Percentiles rank a stretch among this genome's conserved stretches.
These are phyloP conservation scores for Scotopteryx bipunctaria DNA, from an alignment of 2,888 invertebrate species.

Conservation along the genomic window DNA sequence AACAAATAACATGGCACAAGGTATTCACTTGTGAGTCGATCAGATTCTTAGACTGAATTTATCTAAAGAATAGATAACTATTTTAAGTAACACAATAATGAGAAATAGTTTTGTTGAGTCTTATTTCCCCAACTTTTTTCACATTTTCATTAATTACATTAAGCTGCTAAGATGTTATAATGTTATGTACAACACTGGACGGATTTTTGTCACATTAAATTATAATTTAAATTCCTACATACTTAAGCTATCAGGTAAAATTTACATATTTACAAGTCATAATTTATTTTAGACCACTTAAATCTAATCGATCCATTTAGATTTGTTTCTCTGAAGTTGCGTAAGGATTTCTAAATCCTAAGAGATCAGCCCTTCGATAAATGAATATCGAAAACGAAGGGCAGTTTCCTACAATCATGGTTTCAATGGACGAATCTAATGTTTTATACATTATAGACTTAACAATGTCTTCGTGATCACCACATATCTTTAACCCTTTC, in stretches of 20 bases:
- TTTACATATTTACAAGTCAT: slow-evolving; percentile 73
- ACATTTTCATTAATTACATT: background rate
- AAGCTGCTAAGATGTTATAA: slow-evolving; percentile 39
- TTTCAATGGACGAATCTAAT: slow-evolving; percentile 1
- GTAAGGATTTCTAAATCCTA: slow-evolving; percentile 13
- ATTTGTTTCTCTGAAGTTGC: slow-evolving; percentile 1
- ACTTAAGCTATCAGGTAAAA: slow-evolving; percentile 46
- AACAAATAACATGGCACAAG: slow-evolving; percentile 69
- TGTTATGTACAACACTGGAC: slow-evolving; percentile 73
- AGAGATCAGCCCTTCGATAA: slow-evolving; percentile 22
- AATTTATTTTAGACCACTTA: slow-evolving; percentile 15
- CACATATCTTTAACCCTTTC: slow-evolving; percentile 84
- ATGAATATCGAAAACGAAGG: background rate
- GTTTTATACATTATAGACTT: background rate
- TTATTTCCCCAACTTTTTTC: no score
- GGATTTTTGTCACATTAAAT: slow-evolving; percentile 47
- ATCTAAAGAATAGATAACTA: slow-evolving; percentile 17
- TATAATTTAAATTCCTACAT: slow-evolving; percentile 43
- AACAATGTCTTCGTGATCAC: slow-evolving; percentile 54
- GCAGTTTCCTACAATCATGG: background rate
- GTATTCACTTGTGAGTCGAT: slow-evolving; percentile 74
- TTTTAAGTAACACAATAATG: background rate
- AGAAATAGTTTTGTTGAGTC: background rate
- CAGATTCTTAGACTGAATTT: slow-evolving; percentile 31
- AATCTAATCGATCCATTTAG: background rate